Percentiles rank a stretch among this genome's conserved stretches.
phyloP scores from a whole-genome alignment of 1,140 invertebrate species.

The Asbolus verrucosus region DNA sequence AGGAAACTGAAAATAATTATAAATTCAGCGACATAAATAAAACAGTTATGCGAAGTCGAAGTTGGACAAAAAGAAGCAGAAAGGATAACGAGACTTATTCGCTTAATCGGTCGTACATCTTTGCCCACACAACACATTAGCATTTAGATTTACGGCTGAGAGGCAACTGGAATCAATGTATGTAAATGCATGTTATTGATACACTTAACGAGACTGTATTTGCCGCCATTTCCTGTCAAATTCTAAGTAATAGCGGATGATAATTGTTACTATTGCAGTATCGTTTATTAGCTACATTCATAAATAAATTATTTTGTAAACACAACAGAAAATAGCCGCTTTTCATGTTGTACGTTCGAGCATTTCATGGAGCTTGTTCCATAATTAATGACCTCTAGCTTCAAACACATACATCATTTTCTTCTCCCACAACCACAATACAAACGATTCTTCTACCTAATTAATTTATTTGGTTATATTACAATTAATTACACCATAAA shows the following conservation, averaged over 20 bases:
- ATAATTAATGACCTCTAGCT: slow-evolving; percentile 14
- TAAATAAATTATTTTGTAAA: slow-evolving; percentile 30
- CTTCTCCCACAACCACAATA: slow-evolving; percentile 1
- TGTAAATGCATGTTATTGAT: slow-evolving; percentile 44
- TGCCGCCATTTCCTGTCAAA: slow-evolving; percentile 30
- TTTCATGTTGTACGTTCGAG: not conserved
- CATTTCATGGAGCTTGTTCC: slow-evolving; percentile 13
- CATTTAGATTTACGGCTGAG: slow-evolving; percentile 43
- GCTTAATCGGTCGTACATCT: slow-evolving; percentile 42
- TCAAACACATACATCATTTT: slow-evolving; percentile 11
- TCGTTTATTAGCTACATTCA: slow-evolving; percentile 2
- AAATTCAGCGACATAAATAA: slow-evolving; percentile 22
- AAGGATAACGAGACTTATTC: slow-evolving; percentile 36
- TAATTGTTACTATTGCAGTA: slow-evolving; percentile 16
- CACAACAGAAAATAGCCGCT: not conserved
- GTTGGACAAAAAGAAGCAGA: slow-evolving; percentile 27
- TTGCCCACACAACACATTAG: slow-evolving; percentile 44
- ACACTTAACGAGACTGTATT: slow-evolving; percentile 39
- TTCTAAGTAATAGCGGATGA: slow-evolving; percentile 25
- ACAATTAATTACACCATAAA: slow-evolving; percentile 18
- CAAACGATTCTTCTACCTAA: not conserved
- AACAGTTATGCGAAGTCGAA: slow-evolving; percentile 23
- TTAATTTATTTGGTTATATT: not conserved
- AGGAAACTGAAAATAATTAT: slow-evolving; percentile 22
- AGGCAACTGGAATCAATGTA: slow-evolving; percentile 40